Conservation (phyloP, 30 jellyfish, hydroid and myxozoan species). For the Aurelia coerulea region DNA sequence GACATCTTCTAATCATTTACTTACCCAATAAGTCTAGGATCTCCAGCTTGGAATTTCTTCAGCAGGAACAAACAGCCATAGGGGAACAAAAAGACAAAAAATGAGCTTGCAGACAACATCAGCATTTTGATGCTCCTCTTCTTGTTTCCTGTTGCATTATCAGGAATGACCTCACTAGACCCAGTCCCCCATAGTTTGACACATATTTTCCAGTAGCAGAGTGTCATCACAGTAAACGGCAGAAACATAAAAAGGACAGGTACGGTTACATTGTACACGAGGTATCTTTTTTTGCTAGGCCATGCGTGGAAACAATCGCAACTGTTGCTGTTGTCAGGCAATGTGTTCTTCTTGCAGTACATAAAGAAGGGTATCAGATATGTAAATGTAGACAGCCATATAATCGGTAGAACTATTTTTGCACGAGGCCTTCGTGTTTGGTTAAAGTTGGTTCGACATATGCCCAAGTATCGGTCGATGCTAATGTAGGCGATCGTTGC, state of each 20-base stretch:
- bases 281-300: constrained; percentile 12
- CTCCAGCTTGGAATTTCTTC: constrained; percentile 13
- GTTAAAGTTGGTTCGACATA: constrained; percentile 10
- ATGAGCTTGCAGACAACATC: constrained; percentile 15
- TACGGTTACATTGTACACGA: background rate
- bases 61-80: background rate
- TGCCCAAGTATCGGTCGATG: constrained; percentile 39
- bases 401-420: background rate
- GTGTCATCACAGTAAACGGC: constrained; percentile 14
- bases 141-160: constrained; percentile 18
- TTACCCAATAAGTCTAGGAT: constrained; percentile 21
- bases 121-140: constrained; percentile 8
- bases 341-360: background rate
- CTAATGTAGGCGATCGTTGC: constrained; percentile 14
- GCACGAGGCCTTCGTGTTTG: background rate
- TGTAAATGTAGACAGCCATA: constrained; percentile 11
- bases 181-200: constrained; percentile 11
- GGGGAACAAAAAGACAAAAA: constrained; percentile 29
- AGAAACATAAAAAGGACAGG: background rate
- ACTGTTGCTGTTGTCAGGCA: background rate
- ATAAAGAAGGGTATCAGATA: background rate
- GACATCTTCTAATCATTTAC: background rate
- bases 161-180: background rate
- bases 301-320: constrained; percentile 25
- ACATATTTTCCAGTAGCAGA: constrained; percentile 1